These are phyloP conservation scores for Carcina quercana DNA, from an alignment of 2,888 invertebrate species.

Conservation along the genomic window DNA sequence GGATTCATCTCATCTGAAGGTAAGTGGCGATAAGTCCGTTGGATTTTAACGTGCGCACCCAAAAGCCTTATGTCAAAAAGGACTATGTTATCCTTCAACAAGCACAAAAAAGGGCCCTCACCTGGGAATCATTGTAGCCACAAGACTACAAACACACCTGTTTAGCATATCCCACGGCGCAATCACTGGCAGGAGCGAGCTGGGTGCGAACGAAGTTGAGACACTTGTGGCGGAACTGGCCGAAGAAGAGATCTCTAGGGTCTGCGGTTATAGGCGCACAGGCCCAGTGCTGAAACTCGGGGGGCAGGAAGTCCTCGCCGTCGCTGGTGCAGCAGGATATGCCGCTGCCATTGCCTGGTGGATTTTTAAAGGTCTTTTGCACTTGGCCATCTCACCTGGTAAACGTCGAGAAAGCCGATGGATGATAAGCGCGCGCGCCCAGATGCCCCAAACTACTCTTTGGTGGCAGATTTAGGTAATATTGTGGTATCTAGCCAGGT, in stretches of 20 bases:
- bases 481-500: too few species aligned
- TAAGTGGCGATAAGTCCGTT: too few species aligned
- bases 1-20: too few species aligned
- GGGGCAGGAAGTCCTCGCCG: constrained; percentile 67
- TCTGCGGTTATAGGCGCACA: constrained; percentile 80
- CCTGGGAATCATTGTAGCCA: background rate
- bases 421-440: too few species aligned
- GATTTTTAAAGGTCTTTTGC: too few species aligned
- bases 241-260: constrained; percentile 75
- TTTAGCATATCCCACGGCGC: constrained; percentile 80
- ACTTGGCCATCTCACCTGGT: too few species aligned
- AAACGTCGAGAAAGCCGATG: too few species aligned
- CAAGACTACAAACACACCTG: constrained; percentile 70
- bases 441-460: too few species aligned
- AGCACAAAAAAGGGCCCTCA: background rate
- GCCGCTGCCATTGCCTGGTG: constrained; percentile 77
- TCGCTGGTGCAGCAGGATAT: constrained; percentile 82
- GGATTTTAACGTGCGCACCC: too few species aligned
- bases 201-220: constrained; percentile 83
- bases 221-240: constrained; percentile 74
- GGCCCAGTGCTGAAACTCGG: constrained; percentile 75
- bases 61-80: too few species aligned
- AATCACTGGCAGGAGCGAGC: constrained; percentile 78
- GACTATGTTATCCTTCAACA: too few species aligned
- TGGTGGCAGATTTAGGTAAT: too few species aligned